phyloP scores from a whole-genome alignment of 1,140 invertebrate species.

The Drosophila pallidifrons region DNA sequence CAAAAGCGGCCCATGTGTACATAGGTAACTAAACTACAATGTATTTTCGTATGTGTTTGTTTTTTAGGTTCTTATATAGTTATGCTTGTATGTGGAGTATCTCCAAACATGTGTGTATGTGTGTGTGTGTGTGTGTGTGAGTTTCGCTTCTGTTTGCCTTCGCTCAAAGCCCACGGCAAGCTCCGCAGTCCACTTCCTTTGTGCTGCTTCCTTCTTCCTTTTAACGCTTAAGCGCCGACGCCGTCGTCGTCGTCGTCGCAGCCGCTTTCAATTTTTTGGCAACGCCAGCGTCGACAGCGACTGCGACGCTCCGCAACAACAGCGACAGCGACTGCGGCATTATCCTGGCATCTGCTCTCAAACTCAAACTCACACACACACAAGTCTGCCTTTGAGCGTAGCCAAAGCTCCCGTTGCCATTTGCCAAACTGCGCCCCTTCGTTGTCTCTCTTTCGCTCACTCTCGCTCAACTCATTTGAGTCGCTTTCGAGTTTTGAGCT shows the following conservation, averaged over 20 bases:
- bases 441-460: background rate
- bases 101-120: background rate
- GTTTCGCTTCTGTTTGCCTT: conserved; percentile 34
- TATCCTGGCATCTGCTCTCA: conserved; percentile 56
- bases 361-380: conserved; percentile 14
- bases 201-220: conserved; percentile 75
- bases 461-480: conserved; percentile 1
- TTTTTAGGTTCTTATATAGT: background rate
- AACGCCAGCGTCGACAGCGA: conserved; percentile 37
- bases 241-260: conserved; percentile 21
- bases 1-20: background rate
- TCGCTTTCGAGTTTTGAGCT: background rate
- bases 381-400: conserved; percentile 21
- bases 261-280: conserved; percentile 47
- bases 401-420: conserved; percentile 45
- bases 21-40: background rate
- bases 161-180: conserved; percentile 17
- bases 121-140: background rate
- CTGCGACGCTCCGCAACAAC: conserved; percentile 3
- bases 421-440: conserved; percentile 23
- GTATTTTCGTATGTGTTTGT: conserved; percentile 7
- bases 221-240: conserved; percentile 70
- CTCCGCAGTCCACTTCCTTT: conserved; percentile 69
- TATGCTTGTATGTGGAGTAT: background rate
- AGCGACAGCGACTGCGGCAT: conserved; percentile 36